These are phyloP conservation scores for Chrysomela aeneicollis DNA, from an alignment of 2,888 invertebrate genomes.

Conservation along the genomic window DNA sequence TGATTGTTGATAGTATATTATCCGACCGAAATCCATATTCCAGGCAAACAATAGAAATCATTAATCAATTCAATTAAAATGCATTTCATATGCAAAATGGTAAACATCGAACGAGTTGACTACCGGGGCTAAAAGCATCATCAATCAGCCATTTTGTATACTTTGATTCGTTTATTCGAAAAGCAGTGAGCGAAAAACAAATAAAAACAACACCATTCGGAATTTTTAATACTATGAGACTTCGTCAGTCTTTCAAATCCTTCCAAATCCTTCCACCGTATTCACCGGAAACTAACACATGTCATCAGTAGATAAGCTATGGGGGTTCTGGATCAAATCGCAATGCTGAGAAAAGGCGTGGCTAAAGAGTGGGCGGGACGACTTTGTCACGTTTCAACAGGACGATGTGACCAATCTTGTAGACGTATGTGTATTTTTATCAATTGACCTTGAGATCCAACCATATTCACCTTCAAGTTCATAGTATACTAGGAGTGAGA, in stretches of 20 bases:
- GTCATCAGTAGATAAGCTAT: too few species aligned
- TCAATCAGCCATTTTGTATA: slow-evolving; percentile 16
- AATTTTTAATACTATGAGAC: not conserved
- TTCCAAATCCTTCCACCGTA: too few species aligned
- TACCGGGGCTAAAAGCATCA: slow-evolving; percentile 8
- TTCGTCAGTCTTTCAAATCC: not conserved
- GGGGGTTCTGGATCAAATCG: too few species aligned
- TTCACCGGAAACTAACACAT: too few species aligned
- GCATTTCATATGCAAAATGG: slow-evolving; percentile 20
- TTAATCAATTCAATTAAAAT: slow-evolving; percentile 20
- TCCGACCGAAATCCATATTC: not conserved
- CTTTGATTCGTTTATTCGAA: slow-evolving; percentile 10
- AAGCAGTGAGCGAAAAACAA: slow-evolving; percentile 16
- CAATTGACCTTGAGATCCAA: too few species aligned
- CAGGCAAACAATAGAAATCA: slow-evolving; percentile 17
- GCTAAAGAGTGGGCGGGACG: too few species aligned
- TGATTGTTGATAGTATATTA: not conserved
- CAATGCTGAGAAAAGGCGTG: too few species aligned
- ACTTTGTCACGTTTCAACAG: too few species aligned
- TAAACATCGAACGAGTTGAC: slow-evolving; percentile 12
- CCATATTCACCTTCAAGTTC: too few species aligned
- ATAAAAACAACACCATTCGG: not conserved
- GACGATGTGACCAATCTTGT: too few species aligned
- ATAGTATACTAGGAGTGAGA: too few species aligned
- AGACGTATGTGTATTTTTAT: too few species aligned